Percentiles rank a stretch among this genome's conserved stretches.
These are phyloP conservation scores for Agonopterix arenella DNA, from an alignment of 2,888 invertebrate species.

Conservation along the genomic window DNA sequence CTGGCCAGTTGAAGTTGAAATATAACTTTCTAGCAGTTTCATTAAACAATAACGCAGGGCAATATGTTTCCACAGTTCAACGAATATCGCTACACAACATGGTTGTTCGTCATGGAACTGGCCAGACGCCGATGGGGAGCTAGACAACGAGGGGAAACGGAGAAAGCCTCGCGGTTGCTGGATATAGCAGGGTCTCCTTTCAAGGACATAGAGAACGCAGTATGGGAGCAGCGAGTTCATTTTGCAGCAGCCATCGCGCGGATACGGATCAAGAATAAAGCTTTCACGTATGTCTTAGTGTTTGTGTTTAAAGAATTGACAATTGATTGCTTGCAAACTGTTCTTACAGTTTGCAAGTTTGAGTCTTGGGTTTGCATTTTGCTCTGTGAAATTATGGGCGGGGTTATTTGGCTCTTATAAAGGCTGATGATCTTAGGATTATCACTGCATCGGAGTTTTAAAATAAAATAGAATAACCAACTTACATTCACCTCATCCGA, in stretches of 20 bases:
- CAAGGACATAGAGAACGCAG: slow-evolving; percentile 76
- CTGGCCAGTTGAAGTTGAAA: too few species aligned
- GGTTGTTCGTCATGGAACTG: slow-evolving; percentile 83
- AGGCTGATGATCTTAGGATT: too few species aligned
- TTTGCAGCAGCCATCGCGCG: slow-evolving; percentile 87
- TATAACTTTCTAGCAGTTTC: too few species aligned
- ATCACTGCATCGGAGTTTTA: too few species aligned
- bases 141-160: slow-evolving; percentile 41
- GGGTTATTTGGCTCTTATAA: too few species aligned
- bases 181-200: slow-evolving; percentile 47
- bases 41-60: too few species aligned
- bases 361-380: too few species aligned
- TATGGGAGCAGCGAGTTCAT: slow-evolving; percentile 81
- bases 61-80: neutral
- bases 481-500: too few species aligned
- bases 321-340: too few species aligned
- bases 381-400: too few species aligned
- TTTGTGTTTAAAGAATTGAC: neutral
- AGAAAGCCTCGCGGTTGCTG: slow-evolving; percentile 40
- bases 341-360: too few species aligned
- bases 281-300: slow-evolving; percentile 70
- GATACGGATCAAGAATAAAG: slow-evolving; percentile 84
- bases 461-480: too few species aligned
- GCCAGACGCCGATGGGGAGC: slow-evolving; percentile 79
- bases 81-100: slow-evolving; percentile 55